Conservation (phyloP, 2,797 vertebrate genomes). For the Aulostomus chinensis region DNA sequence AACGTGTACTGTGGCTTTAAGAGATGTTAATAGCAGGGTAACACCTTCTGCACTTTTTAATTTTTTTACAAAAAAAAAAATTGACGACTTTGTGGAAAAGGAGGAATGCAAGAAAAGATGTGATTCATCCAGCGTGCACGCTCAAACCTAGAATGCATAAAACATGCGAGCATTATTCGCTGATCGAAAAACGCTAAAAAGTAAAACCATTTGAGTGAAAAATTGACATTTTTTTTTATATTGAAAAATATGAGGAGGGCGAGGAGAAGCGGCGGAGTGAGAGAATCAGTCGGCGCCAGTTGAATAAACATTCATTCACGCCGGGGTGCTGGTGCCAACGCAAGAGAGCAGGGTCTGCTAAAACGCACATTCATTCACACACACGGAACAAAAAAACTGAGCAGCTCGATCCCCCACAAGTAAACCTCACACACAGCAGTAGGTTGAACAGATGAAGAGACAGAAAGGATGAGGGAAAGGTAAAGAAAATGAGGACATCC, state of each 20-base stretch:
- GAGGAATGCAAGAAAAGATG: too few relatives aligned
- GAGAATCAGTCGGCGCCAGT: slow-evolving; percentile 34
- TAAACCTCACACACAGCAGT: slow-evolving; percentile 16
- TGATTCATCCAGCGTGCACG: too few relatives aligned
- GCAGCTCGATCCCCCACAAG: not conserved
- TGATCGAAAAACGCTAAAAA: too few relatives aligned
- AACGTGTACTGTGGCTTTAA: too few relatives aligned
- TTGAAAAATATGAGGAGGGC: slow-evolving; percentile 1
- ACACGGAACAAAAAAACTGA: not conserved
- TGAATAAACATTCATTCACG: slow-evolving; percentile 45
- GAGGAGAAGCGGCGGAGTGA: slow-evolving; percentile 33
- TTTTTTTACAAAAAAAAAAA: too few relatives aligned
- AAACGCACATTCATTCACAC: slow-evolving; percentile 9
- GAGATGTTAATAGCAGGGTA: too few relatives aligned
- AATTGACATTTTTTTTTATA: not conserved
- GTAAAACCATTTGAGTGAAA: not conserved
- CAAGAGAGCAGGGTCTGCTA: slow-evolving; percentile 24
- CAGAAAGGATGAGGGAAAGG: not conserved
- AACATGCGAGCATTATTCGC: too few relatives aligned
- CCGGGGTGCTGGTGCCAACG: slow-evolving; percentile 49
- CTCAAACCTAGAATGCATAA: too few relatives aligned
- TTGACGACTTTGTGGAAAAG: too few relatives aligned
- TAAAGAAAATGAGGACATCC: too few relatives aligned
- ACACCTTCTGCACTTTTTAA: too few relatives aligned
- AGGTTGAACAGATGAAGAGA: slow-evolving; percentile 4